Percentiles rank a stretch among this genome's conserved stretches.
Conservation (phyloP, 2,888 invertebrate species). For the Priocnemis perturbator region DNA sequence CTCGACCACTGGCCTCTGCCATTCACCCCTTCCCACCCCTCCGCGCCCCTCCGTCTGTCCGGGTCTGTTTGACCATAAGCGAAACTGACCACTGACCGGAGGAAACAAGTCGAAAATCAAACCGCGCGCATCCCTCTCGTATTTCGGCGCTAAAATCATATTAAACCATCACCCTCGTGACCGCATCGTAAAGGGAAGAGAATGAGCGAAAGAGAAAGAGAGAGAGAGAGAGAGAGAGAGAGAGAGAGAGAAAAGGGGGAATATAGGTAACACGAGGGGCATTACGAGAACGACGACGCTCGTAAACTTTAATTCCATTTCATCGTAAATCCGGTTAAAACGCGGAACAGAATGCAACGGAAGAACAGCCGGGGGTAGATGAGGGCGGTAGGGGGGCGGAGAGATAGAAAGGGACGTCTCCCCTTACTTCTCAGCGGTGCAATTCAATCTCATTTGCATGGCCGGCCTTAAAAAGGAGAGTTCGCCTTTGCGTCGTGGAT, state of each 20-base stretch:
- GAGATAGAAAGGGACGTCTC: background rate
- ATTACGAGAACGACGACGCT: slow-evolving; percentile 16
- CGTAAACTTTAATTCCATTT: slow-evolving; percentile 37
- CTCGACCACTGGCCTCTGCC: too few relatives aligned
- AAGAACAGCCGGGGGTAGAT: background rate
- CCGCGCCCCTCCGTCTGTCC: too few relatives aligned
- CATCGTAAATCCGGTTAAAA: slow-evolving; percentile 35
- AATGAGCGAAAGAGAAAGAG: background rate
- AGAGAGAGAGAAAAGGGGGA: background rate
- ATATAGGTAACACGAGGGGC: slow-evolving; percentile 1
- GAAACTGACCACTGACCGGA: too few relatives aligned
- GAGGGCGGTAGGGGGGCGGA: background rate
- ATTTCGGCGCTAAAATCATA: too few relatives aligned
- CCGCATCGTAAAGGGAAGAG: background rate
- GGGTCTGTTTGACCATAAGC: too few relatives aligned
- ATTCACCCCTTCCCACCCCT: too few relatives aligned
- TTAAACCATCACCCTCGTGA: too few relatives aligned
- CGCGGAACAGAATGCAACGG: slow-evolving; percentile 27
- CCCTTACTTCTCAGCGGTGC: slow-evolving; percentile 15
- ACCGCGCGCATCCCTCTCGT: too few relatives aligned
- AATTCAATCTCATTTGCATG: slow-evolving; percentile 46
- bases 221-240: background rate
- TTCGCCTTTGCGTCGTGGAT: slow-evolving; percentile 24
- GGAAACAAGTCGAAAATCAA: too few relatives aligned
- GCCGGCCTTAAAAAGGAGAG: slow-evolving; percentile 29